Evolutionary conservation across 1,140 invertebrate genomes (phyloP), one percentile per base, ranked within the genome.

Genomic region (Monomorium pharaonis): DNA sequence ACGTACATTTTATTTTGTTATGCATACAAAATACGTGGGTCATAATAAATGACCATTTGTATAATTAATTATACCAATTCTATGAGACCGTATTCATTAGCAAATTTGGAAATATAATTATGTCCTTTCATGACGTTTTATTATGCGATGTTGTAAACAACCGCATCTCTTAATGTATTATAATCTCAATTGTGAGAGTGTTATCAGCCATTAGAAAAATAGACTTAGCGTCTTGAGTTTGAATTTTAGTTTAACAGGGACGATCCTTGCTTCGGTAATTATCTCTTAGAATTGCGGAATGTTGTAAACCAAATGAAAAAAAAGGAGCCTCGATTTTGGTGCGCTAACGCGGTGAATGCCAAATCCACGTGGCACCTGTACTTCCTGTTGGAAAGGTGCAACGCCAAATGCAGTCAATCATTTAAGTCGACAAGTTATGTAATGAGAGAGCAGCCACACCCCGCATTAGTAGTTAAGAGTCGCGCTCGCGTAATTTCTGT

Each of bases 391-490:
- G 24, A 21, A 81, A 83, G 51, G 33, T 44, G 78, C 78, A 33
- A 49, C 78, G 78, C 49, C 12, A 56, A 44, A 56, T 27, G 37
- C 37, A 83, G 27, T 83, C 78, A 60, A 83, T 83, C 78, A 58
- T 37, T 83, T 83, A 60, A 27, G 30, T 24, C 67, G 78, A 74
- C 78, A 83, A 74, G 78, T 74, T 83, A 37, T 37, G 51, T 74
- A 83, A 83, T 83, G 44, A 83, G 51, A 83, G 51, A 33, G 9
- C 78, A 18, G 51, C 78, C 67, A 58, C 78, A 58, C 51, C 78
- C 42, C 18, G 42, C 37, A 83, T 83, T 83, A 72, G 78, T 27
- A 58, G 78, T 33, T 47, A 72, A 83, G 63, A 83, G 24, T 60
- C 44, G 37, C 37, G 37, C 67, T 83, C 78, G 76, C 60, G 21